A percentile compares a stretch with the other conserved stretches of the same genome.
phyloP scores from a whole-genome alignment of 35 echinoderm and acorn worm species.

The Anneissia japonica region DNA sequence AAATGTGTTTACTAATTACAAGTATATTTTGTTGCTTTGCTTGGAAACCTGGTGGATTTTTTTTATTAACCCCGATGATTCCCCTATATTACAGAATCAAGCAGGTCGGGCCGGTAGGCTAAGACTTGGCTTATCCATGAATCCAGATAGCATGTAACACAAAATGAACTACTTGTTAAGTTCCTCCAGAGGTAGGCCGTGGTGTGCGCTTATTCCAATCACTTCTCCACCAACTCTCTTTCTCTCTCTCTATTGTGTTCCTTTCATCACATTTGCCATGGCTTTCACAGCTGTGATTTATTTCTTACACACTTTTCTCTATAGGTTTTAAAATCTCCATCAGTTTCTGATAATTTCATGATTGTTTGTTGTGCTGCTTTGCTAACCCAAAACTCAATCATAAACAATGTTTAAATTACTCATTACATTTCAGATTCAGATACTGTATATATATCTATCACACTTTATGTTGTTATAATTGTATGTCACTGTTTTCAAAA shows the following conservation, averaged over 20 bases:
- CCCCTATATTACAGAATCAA: not conserved
- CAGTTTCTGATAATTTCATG: not conserved
- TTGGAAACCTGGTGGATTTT: not conserved
- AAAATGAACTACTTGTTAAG: conserved; percentile 26
- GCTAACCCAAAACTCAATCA: too few relatives aligned
- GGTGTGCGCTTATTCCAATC: not conserved
- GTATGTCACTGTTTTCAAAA: too few relatives aligned
- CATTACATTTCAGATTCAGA: too few relatives aligned
- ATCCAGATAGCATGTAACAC: conserved; percentile 3
- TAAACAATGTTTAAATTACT: too few relatives aligned
- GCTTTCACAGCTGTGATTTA: not conserved
- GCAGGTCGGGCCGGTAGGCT: not conserved
- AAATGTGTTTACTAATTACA: not conserved
- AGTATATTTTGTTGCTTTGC: not conserved
- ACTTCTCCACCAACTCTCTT: not conserved
- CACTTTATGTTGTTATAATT: too few relatives aligned
- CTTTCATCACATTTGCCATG: not conserved
- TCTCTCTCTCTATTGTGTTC: not conserved
- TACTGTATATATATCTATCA: too few relatives aligned
- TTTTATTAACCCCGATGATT: not conserved
- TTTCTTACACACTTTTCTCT: not conserved
- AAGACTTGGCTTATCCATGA: not conserved
- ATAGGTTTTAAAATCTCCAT: not conserved
- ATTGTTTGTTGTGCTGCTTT: not conserved
- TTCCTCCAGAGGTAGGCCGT: conserved; percentile 24